phyloP scores from a whole-genome alignment of 2,113 vertebrate genomes.

The Strigops habroptila region DNA sequence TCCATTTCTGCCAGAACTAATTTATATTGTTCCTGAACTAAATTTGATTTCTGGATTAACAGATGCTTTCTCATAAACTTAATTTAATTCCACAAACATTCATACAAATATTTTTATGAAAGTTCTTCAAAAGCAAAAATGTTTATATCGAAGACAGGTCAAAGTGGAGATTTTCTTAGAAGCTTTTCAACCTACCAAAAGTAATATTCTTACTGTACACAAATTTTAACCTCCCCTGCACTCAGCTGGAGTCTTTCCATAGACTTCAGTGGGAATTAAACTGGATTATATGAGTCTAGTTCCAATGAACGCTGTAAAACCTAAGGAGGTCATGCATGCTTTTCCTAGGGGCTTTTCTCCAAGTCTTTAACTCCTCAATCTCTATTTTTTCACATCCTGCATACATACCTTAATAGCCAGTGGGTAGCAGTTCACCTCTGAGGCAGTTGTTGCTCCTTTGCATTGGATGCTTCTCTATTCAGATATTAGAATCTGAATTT shows the following conservation, averaged over 20 bases:
- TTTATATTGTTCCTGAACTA: not conserved
- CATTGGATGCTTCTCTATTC: not conserved
- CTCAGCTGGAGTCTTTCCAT: not conserved
- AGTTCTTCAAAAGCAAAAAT: constrained; percentile 7
- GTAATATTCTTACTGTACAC: not conserved
- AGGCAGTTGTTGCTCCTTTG: not conserved
- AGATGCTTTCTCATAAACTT: not conserved
- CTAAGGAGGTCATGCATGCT: not conserved
- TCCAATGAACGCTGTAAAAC: not conserved
- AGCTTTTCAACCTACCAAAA: not conserved
- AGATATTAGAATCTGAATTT: not conserved
- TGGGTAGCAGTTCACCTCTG: not conserved
- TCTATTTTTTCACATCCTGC: not conserved
- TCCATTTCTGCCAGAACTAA: not conserved
- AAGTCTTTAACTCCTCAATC: not conserved
- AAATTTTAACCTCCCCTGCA: not conserved
- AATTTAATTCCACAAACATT: not conserved
- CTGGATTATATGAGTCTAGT: not conserved
- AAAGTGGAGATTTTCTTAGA: not conserved
- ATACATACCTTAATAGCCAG: not conserved
- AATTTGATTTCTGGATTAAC: constrained; percentile 19
- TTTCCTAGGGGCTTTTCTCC: not conserved
- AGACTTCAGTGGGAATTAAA: not conserved
- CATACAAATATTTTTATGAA: not conserved
- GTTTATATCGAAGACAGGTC: not conserved